Evolutionary conservation across 2,797 vertebrate species (phyloP).

Genomic region (Mormyrops attenuatus): DNA sequence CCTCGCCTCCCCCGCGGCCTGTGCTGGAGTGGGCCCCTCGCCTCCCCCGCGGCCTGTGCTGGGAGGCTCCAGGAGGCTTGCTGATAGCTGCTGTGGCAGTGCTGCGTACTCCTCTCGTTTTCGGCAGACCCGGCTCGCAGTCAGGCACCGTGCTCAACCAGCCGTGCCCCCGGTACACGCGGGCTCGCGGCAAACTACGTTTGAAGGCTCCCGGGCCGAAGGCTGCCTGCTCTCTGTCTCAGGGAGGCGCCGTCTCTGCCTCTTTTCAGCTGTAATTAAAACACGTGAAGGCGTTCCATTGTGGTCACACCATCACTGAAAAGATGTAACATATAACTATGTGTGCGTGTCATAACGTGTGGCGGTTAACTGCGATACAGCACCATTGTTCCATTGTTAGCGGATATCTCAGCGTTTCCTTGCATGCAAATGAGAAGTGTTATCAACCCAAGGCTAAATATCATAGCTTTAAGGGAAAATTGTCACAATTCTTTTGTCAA

Average conservation of each 20-base stretch:
- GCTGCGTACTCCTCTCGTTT: too few relatives aligned
- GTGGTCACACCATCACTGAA: not conserved
- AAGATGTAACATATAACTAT: not conserved
- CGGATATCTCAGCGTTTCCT: not conserved
- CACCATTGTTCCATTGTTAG: not conserved
- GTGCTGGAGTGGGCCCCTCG: not conserved
- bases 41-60: not conserved
- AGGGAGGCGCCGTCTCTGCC: not conserved
- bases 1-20: not conserved
- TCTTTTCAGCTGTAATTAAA: not conserved
- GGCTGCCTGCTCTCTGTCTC: not conserved
- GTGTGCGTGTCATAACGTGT: not conserved
- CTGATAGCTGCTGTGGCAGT: not conserved
- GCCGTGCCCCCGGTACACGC: not conserved
- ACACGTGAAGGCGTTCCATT: not conserved
- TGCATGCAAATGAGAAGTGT: not conserved
- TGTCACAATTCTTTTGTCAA: not conserved
- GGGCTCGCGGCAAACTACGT: not conserved
- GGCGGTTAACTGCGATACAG: not conserved
- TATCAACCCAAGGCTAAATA: slow-evolving; percentile 5
- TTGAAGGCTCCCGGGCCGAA: not conserved
- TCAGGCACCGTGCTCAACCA: not conserved
- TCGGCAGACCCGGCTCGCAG: not conserved
- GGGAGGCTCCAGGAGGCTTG: not conserved
- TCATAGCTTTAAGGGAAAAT: not conserved